A percentile compares a stretch with the other conserved stretches of the same genome.
Conservation (phyloP, 2,888 invertebrate species). For the Harpalus rufipes region DNA sequence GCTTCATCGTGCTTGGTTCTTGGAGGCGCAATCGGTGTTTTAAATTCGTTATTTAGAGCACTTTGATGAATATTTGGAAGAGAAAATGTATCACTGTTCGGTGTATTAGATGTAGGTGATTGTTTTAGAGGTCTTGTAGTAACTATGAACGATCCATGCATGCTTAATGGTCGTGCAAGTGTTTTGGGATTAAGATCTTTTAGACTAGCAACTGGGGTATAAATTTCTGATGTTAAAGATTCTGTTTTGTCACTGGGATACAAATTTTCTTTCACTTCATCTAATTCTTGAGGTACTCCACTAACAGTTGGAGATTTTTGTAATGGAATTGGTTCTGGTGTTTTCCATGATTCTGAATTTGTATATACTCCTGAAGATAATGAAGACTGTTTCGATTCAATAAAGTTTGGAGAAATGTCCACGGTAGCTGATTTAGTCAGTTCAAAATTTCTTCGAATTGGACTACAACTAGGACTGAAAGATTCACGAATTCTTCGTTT, state of each 20-base stretch:
- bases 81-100: conserved; percentile 75
- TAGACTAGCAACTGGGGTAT: conserved; percentile 69
- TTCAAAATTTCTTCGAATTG: conserved; percentile 72
- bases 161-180: conserved; percentile 71
- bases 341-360: conserved; percentile 31
- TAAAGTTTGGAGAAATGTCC: conserved; percentile 70
- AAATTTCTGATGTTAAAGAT: conserved; percentile 47
- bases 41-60: conserved; percentile 74
- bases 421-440: conserved; percentile 74
- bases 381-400: conserved; percentile 24
- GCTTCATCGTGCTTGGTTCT: conserved; percentile 77
- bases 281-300: conserved; percentile 35
- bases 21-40: conserved; percentile 79
- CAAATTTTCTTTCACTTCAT: conserved; percentile 35
- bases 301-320: conserved; percentile 64
- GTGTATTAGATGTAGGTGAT: conserved; percentile 70
- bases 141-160: conserved; percentile 71
- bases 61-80: conserved; percentile 77
- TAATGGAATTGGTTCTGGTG: conserved; percentile 37
- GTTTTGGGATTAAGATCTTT: conserved; percentile 68
- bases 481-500: conserved; percentile 79
- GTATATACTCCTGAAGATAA: conserved; percentile 48
- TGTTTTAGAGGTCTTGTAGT: conserved; percentile 59
- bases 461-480: conserved; percentile 74
- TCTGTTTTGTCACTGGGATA: conserved; percentile 32